Evolutionary conservation across 2,797 vertebrate genomes (phyloP).

Genomic region (Crenuchus spilurus): DNA sequence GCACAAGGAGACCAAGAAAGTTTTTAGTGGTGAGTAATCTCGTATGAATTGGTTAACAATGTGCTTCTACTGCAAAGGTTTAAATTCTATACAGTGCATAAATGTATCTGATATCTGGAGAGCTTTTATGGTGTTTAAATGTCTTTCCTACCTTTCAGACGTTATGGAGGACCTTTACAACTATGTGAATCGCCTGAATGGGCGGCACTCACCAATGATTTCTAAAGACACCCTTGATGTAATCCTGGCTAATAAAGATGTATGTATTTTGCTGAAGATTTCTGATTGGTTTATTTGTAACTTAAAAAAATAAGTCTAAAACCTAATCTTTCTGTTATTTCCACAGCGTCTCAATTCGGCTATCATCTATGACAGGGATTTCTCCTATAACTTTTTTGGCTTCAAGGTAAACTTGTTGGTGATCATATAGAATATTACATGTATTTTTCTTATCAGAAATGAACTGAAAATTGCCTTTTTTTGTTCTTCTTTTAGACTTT

Average conservation of each 20-base stretch:
- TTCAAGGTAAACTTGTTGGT: conserved; percentile 83
- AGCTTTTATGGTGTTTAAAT: background rate
- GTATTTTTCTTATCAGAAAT: background rate
- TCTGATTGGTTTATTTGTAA: background rate
- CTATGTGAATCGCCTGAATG: conserved; percentile 91
- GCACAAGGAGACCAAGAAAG: conserved; percentile 98
- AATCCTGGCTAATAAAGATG: conserved; percentile 91
- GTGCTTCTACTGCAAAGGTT: background rate
- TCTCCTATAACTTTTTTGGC: conserved; percentile 98
- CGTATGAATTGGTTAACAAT: background rate
- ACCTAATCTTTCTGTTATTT: background rate
- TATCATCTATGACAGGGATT: conserved; percentile 95
- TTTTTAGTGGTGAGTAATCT: conserved; percentile 86
- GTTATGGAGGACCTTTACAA: conserved; percentile 96
- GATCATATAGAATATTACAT: background rate
- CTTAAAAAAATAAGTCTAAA: background rate
- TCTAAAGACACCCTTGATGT: conserved; percentile 87
- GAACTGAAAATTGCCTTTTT: background rate
- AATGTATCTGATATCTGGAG: background rate
- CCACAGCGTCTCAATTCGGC: conserved; percentile 91
- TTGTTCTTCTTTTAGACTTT: conserved; percentile 78
- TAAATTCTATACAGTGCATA: background rate
- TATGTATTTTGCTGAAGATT: conserved; percentile 40
- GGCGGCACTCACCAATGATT: conserved; percentile 92
- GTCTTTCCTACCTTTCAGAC: conserved; percentile 70